phyloP scores from a whole-genome alignment of 2,888 invertebrate species.

The Acanthosepion pharaonis region DNA sequence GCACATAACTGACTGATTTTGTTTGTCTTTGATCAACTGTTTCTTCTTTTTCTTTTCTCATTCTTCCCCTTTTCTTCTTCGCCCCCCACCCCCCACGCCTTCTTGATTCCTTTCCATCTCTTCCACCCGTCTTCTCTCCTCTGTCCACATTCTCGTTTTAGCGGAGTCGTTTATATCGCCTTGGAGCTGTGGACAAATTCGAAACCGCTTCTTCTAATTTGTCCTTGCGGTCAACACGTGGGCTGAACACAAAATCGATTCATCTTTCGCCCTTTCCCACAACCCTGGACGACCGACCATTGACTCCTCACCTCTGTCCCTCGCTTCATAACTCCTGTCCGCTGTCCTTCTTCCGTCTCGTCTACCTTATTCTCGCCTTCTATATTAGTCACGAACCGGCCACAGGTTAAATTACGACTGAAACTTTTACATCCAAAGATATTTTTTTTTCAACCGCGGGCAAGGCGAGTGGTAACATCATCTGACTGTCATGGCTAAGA shows the following conservation, averaged over 20 bases:
- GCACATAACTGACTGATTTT: too few species aligned
- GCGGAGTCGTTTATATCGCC: background rate
- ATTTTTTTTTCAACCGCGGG: background rate
- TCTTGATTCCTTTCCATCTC: too few species aligned
- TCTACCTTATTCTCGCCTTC: background rate
- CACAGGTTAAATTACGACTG: background rate
- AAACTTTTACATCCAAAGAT: background rate
- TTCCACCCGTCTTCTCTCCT: too few species aligned
- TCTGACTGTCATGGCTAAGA: background rate
- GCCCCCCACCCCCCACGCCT: too few species aligned
- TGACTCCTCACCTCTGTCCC: background rate
- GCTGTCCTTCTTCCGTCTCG: background rate
- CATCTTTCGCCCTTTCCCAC: background rate
- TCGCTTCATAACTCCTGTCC: background rate
- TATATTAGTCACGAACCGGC: background rate
- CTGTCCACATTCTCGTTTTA: too few species aligned
- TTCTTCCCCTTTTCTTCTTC: too few species aligned
- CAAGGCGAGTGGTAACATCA: background rate
- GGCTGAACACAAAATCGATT: background rate
- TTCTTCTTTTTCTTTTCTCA: too few species aligned
- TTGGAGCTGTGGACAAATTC: background rate
- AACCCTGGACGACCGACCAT: background rate
- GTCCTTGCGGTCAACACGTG: conserved; percentile 33
- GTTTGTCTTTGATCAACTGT: too few species aligned
- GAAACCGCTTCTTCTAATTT: background rate